Evolutionary conservation across 2,113 vertebrate genomes (phyloP), one percentile per base, ranked within the genome.

Genomic region (Myodes glareolus): DNA sequence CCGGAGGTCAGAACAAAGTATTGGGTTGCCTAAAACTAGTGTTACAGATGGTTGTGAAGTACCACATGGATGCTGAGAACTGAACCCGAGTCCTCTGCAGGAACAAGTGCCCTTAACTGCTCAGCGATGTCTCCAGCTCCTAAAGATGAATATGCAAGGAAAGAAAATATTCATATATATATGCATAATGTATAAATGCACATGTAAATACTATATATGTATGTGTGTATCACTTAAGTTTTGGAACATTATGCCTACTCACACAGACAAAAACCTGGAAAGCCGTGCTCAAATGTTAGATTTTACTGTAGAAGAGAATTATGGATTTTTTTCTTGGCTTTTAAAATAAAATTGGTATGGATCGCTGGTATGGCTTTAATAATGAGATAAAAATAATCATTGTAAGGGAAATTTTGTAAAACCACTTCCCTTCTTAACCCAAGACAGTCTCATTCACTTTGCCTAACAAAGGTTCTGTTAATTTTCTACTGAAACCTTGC

Each of bases 351-450:
- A 88, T 94, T 52, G 88, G 21, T 81, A 45, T 90, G 58, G 65
- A 3, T 85, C 29, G n/a, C 2, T 88, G 36, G n/a, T 73, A 95
- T 96, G 92, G 95, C 52, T 97, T 97, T 97, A 95, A 96, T 95
- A 94, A 91, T 77, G 19, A 80, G 92, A 96, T 70, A 94, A 97
- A 96, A 97, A 93, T 89, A 96, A 86, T 93, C 67, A 92, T 97
- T 96, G 98, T 90, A 76, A 88, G 81, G 85, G 88, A 86, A 91
- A 78, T 58, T 67, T 80, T 50, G 90, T 96, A 92, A 72, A 80
- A 88, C 36, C 85, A 78, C 63, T 96, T 97, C 85, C 75, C 63
- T 96, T 97, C 72, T 94, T 96, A 96, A 97, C 85, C 68, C 88
- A 94, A 97, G 77, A 82, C 87, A 92, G 42, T 95, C 95, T 98